Percentiles rank a stretch among this genome's conserved stretches.
phyloP scores from a whole-genome alignment of 2,888 invertebrate genomes.

The Cabera pusaria region DNA sequence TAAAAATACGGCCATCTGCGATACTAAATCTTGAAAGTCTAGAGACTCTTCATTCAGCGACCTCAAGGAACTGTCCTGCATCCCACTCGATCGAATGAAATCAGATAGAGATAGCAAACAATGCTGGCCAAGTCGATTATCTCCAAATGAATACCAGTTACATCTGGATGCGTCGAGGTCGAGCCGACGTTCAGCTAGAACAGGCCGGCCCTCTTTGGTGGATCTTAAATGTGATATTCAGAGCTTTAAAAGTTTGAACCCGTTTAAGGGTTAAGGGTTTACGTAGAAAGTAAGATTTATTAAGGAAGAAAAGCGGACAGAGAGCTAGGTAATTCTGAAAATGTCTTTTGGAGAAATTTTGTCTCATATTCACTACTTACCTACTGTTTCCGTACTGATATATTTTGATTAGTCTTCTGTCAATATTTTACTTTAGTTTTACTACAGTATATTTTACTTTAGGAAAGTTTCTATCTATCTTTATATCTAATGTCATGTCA shows the following conservation, averaged over 20 bases:
- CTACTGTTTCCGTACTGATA: too few species aligned
- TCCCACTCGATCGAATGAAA: constrained; percentile 1
- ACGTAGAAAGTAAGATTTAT: too few species aligned
- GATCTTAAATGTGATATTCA: constrained; percentile 16
- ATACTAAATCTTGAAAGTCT: constrained; percentile 4
- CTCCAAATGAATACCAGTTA: constrained; percentile 70
- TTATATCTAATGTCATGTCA: too few species aligned
- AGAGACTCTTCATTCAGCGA: constrained; percentile 1
- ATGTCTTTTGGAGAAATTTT: too few species aligned
- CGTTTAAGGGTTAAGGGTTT: too few species aligned
- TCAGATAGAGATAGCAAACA: constrained; percentile 12
- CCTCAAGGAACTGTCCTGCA: constrained; percentile 4
- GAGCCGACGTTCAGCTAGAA: constrained; percentile 9
- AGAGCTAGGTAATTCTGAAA: too few species aligned
- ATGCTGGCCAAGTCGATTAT: constrained; percentile 46
- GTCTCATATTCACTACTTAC: too few species aligned
- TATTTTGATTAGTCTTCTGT: too few species aligned
- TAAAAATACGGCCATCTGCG: not conserved
- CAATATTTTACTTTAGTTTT: too few species aligned
- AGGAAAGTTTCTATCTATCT: too few species aligned
- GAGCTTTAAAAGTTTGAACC: not conserved
- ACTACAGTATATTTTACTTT: too few species aligned
- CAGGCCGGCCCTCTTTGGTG: constrained; percentile 1
- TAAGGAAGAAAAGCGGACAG: too few species aligned
- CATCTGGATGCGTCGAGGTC: constrained; percentile 61